Evolutionary conservation across 2,888 invertebrate species (phyloP).

Genomic region (Beris chalybata): DNA sequence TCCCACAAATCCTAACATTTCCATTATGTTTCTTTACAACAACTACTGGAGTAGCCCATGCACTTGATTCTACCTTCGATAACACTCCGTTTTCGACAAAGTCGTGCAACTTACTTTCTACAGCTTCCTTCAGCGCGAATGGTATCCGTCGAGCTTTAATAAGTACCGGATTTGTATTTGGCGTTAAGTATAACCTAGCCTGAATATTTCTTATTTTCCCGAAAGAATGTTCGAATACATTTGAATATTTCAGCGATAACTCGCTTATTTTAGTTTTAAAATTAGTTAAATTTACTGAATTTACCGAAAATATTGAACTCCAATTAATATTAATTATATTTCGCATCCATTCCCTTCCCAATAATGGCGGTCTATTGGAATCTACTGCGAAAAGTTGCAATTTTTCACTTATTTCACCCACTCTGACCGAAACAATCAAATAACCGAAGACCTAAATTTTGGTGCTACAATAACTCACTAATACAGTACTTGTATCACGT

Average conservation of each 20-base stretch:
- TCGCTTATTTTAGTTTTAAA: neutral
- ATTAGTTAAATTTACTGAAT: no score
- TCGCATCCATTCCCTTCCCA: slow-evolving; percentile 43
- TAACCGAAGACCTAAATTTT: no score
- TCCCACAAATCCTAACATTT: slow-evolving; percentile 42
- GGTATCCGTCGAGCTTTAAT: slow-evolving; percentile 33
- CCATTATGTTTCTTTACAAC: slow-evolving; percentile 44
- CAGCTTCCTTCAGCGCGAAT: slow-evolving; percentile 40
- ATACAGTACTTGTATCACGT: no score
- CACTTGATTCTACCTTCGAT: slow-evolving; percentile 38
- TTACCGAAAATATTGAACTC: slow-evolving; percentile 7
- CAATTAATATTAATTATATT: no score
- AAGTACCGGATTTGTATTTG: slow-evolving; percentile 1
- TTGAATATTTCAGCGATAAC: neutral
- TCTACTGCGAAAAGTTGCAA: slow-evolving; percentile 40
- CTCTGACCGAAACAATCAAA: no score
- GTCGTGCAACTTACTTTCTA: slow-evolving; percentile 37
- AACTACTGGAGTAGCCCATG: slow-evolving; percentile 48
- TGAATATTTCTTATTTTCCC: neutral
- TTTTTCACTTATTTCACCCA: neutral
- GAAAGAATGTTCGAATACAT: neutral
- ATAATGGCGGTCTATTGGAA: slow-evolving; percentile 40
- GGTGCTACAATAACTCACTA: no score
- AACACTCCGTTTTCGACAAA: neutral
- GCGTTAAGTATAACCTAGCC: neutral